These are phyloP conservation scores for Triplophysa yarkandensis DNA, from an alignment of 2,797 vertebrate species.

Conservation along the genomic window DNA sequence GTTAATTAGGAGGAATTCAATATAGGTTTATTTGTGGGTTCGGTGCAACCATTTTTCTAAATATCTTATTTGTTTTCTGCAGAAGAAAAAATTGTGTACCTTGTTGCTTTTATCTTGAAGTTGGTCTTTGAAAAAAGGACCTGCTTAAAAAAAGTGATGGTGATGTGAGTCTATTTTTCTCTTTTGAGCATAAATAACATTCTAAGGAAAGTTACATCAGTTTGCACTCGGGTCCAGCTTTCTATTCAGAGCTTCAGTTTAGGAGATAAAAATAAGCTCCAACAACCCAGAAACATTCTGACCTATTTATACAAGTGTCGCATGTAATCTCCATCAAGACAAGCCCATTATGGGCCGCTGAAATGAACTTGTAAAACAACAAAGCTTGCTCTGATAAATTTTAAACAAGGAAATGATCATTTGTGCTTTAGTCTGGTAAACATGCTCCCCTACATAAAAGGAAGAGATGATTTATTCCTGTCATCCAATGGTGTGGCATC, in stretches of 20 bases:
- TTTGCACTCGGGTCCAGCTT: conserved; percentile 26
- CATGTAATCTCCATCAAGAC: conserved; percentile 31
- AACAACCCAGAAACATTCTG: conserved; percentile 38
- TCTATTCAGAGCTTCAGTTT: conserved; percentile 23
- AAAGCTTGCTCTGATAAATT: conserved; percentile 10
- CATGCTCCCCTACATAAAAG: conserved; percentile 20
- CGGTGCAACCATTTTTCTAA: too few relatives aligned
- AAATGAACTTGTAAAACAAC: conserved; percentile 7
- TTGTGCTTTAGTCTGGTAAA: conserved; percentile 30
- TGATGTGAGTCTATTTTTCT: too few relatives aligned
- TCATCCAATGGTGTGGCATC: conserved; percentile 7
- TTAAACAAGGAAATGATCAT: conserved; percentile 3
- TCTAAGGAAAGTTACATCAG: not conserved
- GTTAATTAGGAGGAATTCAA: too few relatives aligned
- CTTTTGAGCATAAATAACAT: not conserved
- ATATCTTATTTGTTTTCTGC: too few relatives aligned
- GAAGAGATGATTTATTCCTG: not conserved
- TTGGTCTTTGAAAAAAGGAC: too few relatives aligned
- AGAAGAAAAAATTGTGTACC: too few relatives aligned
- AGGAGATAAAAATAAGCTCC: conserved; percentile 26
- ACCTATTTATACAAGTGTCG: conserved; percentile 39
- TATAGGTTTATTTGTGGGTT: too few relatives aligned
- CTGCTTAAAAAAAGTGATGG: too few relatives aligned
- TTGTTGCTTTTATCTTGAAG: too few relatives aligned
- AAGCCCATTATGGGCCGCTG: conserved; percentile 25